Base-by-base conservation (phyloP, 35 echinoderm and acorn worm species). In the Apostichopus japonicus region DNA sequence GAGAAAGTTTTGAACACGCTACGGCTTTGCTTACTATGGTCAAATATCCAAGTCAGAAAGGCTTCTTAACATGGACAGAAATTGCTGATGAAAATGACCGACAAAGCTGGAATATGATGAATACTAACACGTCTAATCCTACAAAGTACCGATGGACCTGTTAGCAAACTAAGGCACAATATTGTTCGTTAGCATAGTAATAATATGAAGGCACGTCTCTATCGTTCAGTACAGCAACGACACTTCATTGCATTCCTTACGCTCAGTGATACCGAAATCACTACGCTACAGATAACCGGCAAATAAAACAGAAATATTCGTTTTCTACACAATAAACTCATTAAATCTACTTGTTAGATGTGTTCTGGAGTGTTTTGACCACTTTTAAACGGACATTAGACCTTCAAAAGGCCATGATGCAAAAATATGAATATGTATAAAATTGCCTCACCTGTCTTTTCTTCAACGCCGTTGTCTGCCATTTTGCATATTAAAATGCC, bases 381-480 rank as follows among this genome's bases (percentile, higher is more conserved):
- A 84, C 81, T 84, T 84, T 84, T 59, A 55, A 23, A 58, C 11
- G 54, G n/a, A n/a, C n/a, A 54, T 53, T 57, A 84, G 81, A 84
- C 54, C 81, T 84, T 84, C 53, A 57, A 23, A 84, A 84, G 21
- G 56, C 81, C 81, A 84, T 57, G 81, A 84, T 58, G 56, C 54
- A 89, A 89, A 88, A 89, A 89, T 89, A 89, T 89, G 86, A 89
- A 89, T 89, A 89, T 89, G 86, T 89, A 89, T 89, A 89, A 89
- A 89, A 89, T 89, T 67, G 56, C 86, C 86, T 89, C 86, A 89
- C 86, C 86, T 72, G 86, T 89, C 86, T 89, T 89, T 89, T 89
- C 86, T 89, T 89, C 86, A 61, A 89, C 86, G 67, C 86, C 86
- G 67, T 75, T 89, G 86, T 89, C 86, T 89, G 86, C 86, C 86